Percentiles rank a stretch among this genome's conserved stretches.
Evolutionary conservation across 2,888 invertebrate species (phyloP).

Genomic region (Cheilosia soror): DNA sequence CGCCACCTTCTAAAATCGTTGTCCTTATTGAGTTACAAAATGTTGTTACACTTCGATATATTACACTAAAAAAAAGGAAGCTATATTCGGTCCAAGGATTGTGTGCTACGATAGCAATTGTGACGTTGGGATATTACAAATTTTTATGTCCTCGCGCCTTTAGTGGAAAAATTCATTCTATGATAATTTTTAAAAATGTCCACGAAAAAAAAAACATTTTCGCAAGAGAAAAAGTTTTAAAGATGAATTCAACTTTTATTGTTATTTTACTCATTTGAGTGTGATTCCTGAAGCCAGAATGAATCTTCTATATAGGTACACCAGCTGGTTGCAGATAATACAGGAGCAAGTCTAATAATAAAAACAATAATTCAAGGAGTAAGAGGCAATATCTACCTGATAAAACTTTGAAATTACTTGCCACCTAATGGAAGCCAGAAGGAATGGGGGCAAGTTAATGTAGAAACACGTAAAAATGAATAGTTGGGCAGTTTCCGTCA

Average conservation of each 20-base stretch:
- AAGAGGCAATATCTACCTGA: conserved; percentile 46
- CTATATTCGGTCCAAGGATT: conserved; percentile 60
- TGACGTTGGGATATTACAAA: conserved; percentile 61
- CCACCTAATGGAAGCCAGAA: conserved; percentile 57
- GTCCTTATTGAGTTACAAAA: conserved; percentile 72
- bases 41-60: conserved; percentile 70
- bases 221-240: conserved; percentile 60
- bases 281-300: conserved; percentile 62
- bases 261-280: conserved; percentile 74
- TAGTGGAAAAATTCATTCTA: conserved; percentile 62
- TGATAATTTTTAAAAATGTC: conserved; percentile 74
- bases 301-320: neutral
- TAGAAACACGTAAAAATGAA: conserved; percentile 25
- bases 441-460: conserved; percentile 6
- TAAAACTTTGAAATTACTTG: conserved; percentile 72
- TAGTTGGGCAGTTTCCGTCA: conserved; percentile 26
- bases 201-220: conserved; percentile 53
- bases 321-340: conserved; percentile 45
- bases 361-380: conserved; percentile 6
- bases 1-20: conserved; percentile 56
- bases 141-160: conserved; percentile 26
- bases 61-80: conserved; percentile 33
- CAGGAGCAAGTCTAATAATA: conserved; percentile 23
- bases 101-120: conserved; percentile 62
- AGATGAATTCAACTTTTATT: conserved; percentile 71